Percentiles rank a stretch among this genome's conserved stretches.
Conservation (phyloP, 1,140 invertebrate species). For the Hirudo medicinalis region DNA sequence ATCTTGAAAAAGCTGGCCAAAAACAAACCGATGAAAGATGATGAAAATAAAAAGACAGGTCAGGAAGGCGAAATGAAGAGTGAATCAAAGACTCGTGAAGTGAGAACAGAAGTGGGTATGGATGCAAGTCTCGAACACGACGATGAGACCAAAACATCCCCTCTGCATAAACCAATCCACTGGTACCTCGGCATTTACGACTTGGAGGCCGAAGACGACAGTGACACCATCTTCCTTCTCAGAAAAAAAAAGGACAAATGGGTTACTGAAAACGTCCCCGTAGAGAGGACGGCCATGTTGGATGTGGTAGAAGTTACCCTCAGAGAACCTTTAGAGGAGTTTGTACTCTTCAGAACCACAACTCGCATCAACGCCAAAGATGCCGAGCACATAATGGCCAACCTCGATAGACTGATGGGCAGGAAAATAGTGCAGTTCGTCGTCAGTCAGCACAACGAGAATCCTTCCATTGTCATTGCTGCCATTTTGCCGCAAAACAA, state of each 20-base stretch:
- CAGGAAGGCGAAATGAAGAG: slow-evolving; percentile 21
- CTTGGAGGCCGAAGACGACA: slow-evolving; percentile 12
- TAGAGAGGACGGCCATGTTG: slow-evolving; percentile 5
- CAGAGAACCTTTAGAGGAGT: slow-evolving; percentile 4
- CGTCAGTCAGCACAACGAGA: slow-evolving; percentile 23
- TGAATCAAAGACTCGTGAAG: slow-evolving; percentile 18
- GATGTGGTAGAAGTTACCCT: slow-evolving; percentile 11
- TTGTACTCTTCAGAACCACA: slow-evolving; percentile 10
- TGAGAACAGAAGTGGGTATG: background rate
- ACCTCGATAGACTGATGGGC: background rate
- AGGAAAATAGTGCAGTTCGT: slow-evolving; percentile 7
- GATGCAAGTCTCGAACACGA: background rate
- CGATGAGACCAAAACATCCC: background rate
- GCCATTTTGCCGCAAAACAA: slow-evolving; percentile 26
- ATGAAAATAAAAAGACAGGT: slow-evolving; percentile 23
- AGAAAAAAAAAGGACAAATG: slow-evolving; percentile 16
- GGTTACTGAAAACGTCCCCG: slow-evolving; percentile 8
- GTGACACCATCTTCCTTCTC: background rate
- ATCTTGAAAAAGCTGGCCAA: slow-evolving; percentile 33
- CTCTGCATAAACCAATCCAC: slow-evolving; percentile 14
- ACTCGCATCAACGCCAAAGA: background rate
- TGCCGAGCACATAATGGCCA: background rate
- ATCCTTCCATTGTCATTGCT: slow-evolving; percentile 28
- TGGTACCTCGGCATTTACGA: slow-evolving; percentile 24
- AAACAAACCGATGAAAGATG: slow-evolving; percentile 16